These are phyloP conservation scores for Uloborus diversus DNA, from an alignment of 1,140 invertebrate genomes.

Conservation along the genomic window DNA sequence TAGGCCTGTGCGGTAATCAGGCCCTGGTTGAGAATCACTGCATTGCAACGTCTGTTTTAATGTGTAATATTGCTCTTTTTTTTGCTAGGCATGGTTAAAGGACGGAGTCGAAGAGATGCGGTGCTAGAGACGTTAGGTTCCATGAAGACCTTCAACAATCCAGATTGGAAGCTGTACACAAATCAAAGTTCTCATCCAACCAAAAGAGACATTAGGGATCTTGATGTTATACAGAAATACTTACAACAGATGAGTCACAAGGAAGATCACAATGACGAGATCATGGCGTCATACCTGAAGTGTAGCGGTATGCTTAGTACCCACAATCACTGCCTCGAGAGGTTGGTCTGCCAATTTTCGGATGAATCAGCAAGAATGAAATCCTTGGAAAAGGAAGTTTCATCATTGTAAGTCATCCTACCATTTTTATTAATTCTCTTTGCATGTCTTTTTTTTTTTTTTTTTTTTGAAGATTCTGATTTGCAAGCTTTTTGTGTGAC, in stretches of 20 bases:
- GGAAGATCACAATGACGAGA: constrained; percentile 61
- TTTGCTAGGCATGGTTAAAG: constrained; percentile 34
- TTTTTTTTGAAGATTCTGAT: neutral
- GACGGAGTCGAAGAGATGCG: constrained; percentile 42
- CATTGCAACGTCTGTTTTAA: no score
- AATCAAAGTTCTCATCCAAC: neutral
- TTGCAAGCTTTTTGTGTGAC: neutral
- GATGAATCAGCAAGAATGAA: constrained; percentile 63
- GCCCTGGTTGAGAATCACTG: no score
- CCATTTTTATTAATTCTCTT: neutral
- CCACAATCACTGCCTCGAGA: constrained; percentile 62
- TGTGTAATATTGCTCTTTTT: no score
- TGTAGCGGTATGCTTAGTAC: constrained; percentile 62
- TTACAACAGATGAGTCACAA: constrained; percentile 58
- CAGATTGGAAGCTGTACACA: neutral
- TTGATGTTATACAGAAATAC: constrained; percentile 59
- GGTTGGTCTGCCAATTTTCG: constrained; percentile 64
- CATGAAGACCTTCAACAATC: neutral
- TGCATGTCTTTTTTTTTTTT: neutral
- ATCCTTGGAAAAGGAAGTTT: constrained; percentile 59
- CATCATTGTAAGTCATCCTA: constrained; percentile 61
- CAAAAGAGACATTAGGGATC: constrained; percentile 43
- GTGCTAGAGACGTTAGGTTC: neutral
- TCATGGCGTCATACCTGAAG: constrained; percentile 62
- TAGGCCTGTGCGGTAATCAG: no score